These are phyloP conservation scores for Ooceraea biroi DNA, from an alignment of 1,140 invertebrate genomes.

Conservation along the genomic window DNA sequence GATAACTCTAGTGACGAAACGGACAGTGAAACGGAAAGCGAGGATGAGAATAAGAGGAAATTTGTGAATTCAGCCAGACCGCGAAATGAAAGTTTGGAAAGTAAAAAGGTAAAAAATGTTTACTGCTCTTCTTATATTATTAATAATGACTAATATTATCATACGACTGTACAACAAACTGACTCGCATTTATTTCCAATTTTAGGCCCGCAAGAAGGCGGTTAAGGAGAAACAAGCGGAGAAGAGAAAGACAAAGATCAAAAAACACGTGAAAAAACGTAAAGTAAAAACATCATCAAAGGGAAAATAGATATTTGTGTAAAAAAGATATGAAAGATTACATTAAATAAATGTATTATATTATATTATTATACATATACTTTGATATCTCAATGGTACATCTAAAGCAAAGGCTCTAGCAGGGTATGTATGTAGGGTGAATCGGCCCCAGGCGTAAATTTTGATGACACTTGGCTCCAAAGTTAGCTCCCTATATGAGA, in stretches of 20 bases:
- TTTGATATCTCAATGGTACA: no score
- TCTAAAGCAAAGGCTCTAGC: no score
- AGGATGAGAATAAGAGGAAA: constrained; percentile 86
- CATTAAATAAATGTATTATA: not conserved
- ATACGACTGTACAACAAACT: not conserved
- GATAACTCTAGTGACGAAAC: constrained; percentile 73
- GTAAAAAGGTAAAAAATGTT: constrained; percentile 89
- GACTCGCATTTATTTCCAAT: constrained; percentile 39
- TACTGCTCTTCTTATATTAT: constrained; percentile 21
- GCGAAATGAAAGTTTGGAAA: constrained; percentile 94
- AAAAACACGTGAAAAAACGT: constrained; percentile 98
- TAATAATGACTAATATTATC: not conserved
- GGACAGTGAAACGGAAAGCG: constrained; percentile 82
- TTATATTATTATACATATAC: no score
- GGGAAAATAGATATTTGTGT: constrained; percentile 67
- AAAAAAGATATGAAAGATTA: not conserved
- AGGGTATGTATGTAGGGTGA: no score
- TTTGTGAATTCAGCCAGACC: constrained; percentile 91
- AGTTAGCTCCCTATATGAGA: no score
- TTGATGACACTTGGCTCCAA: no score
- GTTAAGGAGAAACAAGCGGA: constrained; percentile 96
- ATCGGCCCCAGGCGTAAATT: no score
- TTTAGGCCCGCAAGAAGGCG: constrained; percentile 92
- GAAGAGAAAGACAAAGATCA: constrained; percentile 96
- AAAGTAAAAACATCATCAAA: constrained; percentile 89